Conservation (phyloP, 2,113 vertebrate genomes). For the Hoplias malabaricus region DNA sequence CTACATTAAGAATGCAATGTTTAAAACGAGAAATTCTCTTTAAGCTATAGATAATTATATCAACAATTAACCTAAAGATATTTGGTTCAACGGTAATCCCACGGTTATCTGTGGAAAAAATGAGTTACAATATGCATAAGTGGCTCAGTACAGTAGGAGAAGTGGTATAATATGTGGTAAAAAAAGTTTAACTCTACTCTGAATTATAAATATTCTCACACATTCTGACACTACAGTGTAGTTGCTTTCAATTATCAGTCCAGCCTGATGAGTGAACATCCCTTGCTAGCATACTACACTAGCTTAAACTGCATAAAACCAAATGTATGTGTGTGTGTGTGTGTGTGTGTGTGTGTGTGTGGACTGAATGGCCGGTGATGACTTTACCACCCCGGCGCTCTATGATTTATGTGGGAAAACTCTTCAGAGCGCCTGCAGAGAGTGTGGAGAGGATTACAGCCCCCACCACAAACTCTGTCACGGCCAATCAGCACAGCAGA, state of each 20-base stretch:
- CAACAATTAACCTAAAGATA: too few species aligned
- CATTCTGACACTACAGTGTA: too few species aligned
- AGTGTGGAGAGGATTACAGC: conserved; percentile 76
- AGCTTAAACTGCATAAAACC: conserved; percentile 67
- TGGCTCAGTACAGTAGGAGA: too few species aligned
- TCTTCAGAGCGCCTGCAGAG: conserved; percentile 68
- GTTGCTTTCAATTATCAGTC: too few species aligned
- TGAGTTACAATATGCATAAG: not conserved
- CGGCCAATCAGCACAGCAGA: conserved; percentile 67
- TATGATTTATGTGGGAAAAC: conserved; percentile 82
- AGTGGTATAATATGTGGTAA: too few species aligned
- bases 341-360: not conserved
- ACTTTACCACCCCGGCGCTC: conserved; percentile 76
- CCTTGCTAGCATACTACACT: conserved; percentile 48
- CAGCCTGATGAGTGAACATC: conserved; percentile 23
- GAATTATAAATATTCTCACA: too few species aligned
- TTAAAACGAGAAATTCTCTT: too few species aligned
- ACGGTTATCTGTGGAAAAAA: not conserved
- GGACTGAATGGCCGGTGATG: conserved; percentile 71
- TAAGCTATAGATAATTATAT: too few species aligned
- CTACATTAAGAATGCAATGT: too few species aligned
- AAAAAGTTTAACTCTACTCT: too few species aligned
- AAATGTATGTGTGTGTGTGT: conserved; percentile 50
- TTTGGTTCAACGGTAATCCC: too few species aligned
- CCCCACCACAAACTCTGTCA: conserved; percentile 65